Evolutionary conservation across 2,888 invertebrate species (phyloP).

Genomic region (Tenthredo livida): DNA sequence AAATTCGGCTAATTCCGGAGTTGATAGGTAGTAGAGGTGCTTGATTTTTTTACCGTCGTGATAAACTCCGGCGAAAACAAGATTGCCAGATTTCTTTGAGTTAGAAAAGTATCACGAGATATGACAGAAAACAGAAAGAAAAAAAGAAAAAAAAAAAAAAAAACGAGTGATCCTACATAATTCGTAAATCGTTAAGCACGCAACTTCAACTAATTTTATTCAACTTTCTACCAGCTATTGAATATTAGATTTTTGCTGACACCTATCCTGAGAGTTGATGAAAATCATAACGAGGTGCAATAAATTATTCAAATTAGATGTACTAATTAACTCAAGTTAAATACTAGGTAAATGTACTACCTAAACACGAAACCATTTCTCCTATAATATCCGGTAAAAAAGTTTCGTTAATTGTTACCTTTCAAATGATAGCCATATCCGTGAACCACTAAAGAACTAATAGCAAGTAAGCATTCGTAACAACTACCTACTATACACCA

Average conservation of each 20-base stretch:
- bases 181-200: not conserved
- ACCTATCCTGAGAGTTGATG: not conserved
- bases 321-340: not conserved
- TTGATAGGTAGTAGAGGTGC: not conserved
- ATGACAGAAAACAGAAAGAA: not conserved
- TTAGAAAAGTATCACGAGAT: not conserved
- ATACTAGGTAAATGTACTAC: not conserved
- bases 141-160: not conserved
- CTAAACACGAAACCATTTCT: not conserved
- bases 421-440: slow-evolving; percentile 6
- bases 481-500: not conserved
- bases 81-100: not conserved
- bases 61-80: not conserved
- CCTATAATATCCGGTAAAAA: not conserved
- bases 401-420: not conserved
- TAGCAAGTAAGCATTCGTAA: not conserved
- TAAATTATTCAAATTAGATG: not conserved
- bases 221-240: not conserved
- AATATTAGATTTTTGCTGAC: not conserved
- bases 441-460: not conserved
- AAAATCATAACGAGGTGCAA: not conserved
- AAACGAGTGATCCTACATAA: not conserved
- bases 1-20: slow-evolving; percentile 23
- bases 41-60: not conserved
- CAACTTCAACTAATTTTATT: not conserved